phyloP scores from a whole-genome alignment of 2,113 vertebrate species.

The Piprites chloris region DNA sequence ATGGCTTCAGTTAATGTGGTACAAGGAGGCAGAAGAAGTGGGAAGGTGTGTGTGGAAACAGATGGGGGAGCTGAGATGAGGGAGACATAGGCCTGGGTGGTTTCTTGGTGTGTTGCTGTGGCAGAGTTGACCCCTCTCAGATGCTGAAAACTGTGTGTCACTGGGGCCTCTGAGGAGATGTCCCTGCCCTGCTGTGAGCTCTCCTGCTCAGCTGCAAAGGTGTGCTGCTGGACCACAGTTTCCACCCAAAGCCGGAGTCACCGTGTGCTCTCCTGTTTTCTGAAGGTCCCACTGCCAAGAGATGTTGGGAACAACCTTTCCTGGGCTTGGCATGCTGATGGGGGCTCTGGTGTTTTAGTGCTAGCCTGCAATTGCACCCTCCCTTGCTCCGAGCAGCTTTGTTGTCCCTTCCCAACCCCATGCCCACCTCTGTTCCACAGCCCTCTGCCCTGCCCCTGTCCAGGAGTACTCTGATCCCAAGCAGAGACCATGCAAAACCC shows the following conservation, averaged over 20 bases:
- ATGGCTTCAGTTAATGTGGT: neutral
- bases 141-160: neutral
- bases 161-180: neutral
- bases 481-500: neutral
- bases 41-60: neutral
- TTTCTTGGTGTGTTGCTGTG: neutral
- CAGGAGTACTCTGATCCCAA: neutral
- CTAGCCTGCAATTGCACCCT: neutral
- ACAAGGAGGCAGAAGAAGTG: neutral
- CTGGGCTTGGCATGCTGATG: neutral
- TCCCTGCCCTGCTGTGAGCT: neutral
- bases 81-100: neutral
- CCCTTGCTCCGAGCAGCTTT: neutral
- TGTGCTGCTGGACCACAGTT: neutral
- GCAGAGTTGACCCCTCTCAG: neutral
- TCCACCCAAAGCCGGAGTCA: neutral
- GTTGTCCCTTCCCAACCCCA: neutral
- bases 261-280: fast-evolving
- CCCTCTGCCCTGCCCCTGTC: neutral
- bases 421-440: neutral
- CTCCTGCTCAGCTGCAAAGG: neutral
- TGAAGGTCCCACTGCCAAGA: neutral
- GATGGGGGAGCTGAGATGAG: fast-evolving
- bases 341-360: fast-evolving
- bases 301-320: neutral